Conservation (phyloP, 2,888 invertebrate species). For the Ypsolopha sequella region DNA sequence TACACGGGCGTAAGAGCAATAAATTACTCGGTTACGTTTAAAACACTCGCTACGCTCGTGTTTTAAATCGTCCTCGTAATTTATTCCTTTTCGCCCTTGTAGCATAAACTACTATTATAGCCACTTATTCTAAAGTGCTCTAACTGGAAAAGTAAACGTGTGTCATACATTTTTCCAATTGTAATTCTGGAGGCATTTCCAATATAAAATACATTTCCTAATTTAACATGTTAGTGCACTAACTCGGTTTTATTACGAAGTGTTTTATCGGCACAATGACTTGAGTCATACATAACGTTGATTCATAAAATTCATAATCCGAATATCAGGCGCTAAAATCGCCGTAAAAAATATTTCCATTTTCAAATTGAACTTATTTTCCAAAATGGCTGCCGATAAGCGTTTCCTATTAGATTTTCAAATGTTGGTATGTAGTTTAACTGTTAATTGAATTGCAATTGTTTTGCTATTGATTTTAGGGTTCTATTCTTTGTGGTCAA, state of each 20-base stretch:
- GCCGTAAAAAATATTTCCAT: not conserved
- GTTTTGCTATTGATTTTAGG: no score
- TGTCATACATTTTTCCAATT: conserved; percentile 48
- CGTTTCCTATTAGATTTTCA: no score
- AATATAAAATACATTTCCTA: conserved; percentile 68
- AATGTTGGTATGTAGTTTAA: no score
- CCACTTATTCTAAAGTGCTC: conserved; percentile 34
- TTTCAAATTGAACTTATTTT: conserved; percentile 16
- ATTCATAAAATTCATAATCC: conserved; percentile 44
- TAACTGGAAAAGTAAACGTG: conserved; percentile 52
- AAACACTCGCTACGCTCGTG: no score
- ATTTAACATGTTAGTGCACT: conserved; percentile 36
- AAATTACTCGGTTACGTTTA: no score
- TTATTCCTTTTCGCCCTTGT: no score
- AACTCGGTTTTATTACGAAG: conserved; percentile 30
- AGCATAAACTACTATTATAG: no score
- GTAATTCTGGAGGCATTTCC: conserved; percentile 55
- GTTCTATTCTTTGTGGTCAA: no score
- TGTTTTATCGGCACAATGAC: conserved; percentile 55
- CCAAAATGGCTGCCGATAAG: conserved; percentile 11
- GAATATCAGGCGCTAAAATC: conserved; percentile 10
- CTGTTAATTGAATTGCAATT: no score
- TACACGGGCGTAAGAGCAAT: no score
- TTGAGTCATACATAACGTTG: conserved; percentile 60
- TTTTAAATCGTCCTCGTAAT: no score